Evolutionary conservation across 2,888 invertebrate species (phyloP).

Genomic region (Serripes groenlandicus): DNA sequence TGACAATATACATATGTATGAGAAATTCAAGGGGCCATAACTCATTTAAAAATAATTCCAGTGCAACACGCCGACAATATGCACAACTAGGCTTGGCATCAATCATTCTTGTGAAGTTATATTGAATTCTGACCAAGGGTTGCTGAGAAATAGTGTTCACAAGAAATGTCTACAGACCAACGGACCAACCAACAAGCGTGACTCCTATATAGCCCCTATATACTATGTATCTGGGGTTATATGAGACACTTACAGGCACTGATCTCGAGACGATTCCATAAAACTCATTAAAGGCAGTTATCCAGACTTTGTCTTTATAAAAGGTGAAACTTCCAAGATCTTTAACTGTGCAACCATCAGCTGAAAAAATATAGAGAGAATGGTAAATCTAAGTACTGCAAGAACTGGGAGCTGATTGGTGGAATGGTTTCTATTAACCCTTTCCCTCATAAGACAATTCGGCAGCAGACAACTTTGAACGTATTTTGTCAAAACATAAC

Average conservation of each 20-base stretch:
- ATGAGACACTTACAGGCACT: conserved; percentile 39
- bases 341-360: conserved; percentile 34
- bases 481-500: too few relatives aligned
- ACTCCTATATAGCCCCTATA: too few relatives aligned
- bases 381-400: background rate
- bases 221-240: too few relatives aligned
- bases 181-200: background rate
- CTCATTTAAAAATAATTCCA: too few relatives aligned
- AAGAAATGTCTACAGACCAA: background rate
- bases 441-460: too few relatives aligned
- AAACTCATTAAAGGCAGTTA: conserved; percentile 44
- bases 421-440: too few relatives aligned
- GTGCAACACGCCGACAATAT: too few relatives aligned
- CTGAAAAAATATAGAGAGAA: background rate
- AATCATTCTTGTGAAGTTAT: background rate
- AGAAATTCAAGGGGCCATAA: too few relatives aligned
- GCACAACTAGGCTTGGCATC: too few relatives aligned
- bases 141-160: background rate
- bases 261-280: conserved; percentile 38
- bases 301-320: conserved; percentile 58
- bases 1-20: too few relatives aligned
- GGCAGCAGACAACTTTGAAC: too few relatives aligned
- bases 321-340: conserved; percentile 54
- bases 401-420: too few relatives aligned
- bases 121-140: background rate